Evolutionary conservation across 1,140 invertebrate species (phyloP), one percentile per base, ranked within the genome.

Genomic region (Sycophaga agraensis): DNA sequence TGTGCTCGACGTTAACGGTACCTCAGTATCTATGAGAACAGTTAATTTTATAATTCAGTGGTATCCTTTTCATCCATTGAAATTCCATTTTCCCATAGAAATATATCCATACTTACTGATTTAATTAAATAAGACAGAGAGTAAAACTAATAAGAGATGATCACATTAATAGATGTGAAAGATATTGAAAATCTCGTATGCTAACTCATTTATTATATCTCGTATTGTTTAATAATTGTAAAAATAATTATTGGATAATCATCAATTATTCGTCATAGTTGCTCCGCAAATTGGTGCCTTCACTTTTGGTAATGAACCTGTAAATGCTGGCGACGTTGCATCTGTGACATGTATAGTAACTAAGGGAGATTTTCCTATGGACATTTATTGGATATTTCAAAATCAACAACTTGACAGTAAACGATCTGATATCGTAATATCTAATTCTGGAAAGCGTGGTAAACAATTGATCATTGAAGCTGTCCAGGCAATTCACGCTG

Each of bases 1-100:
- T 21, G 75, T 82, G 48, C 77, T 93, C 68, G 82, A 86, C 70
- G 90, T 93, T 54, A 89, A 92, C 79, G 91, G 91, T 93, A 87
- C 48, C 40, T 16, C 26, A 49, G n/a, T n/a, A 40, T 51, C 1
- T 6, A 31, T 31, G 5, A 31, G 5, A 31, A 31, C 28, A 31
- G 5, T 31, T 31, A 4, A 31, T 11, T 31, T 31, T 31, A 31
- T 31, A 31, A 11, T 11, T 31, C 5, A n/a, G n/a, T n/a, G n/a
- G n/a, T n/a, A n/a, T n/a, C n/a, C n/a, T n/a, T n/a, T n/a, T n/a
- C n/a, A n/a, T n/a, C n/a, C n/a, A n/a, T n/a, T n/a, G n/a, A n/a
- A n/a, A n/a, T n/a, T n/a, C n/a, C n/a, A n/a, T n/a, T n/a, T n/a
- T n/a, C n/a, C n/a, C n/a, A n/a, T n/a, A n/a, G n/a, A n/a, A n/a